Evolutionary conservation across 2,888 invertebrate genomes (phyloP).

Genomic region (Steinernema scapterisci): DNA sequence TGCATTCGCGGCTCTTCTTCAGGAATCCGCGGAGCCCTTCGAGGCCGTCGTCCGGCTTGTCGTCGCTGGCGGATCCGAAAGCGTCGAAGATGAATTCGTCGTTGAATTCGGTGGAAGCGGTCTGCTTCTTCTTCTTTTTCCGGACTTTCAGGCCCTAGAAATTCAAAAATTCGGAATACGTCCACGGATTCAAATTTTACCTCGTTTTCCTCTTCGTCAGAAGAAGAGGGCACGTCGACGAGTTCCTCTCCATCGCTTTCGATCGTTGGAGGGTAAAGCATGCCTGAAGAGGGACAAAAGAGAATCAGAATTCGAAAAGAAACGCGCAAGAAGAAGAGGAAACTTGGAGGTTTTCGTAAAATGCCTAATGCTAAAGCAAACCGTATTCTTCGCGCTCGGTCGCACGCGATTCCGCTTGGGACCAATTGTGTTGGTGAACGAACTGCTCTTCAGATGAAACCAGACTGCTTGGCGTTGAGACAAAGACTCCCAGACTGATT

Average conservation of each 20-base stretch:
- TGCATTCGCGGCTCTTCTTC: slow-evolving; percentile 54
- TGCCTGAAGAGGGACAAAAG: background rate
- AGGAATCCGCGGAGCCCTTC: slow-evolving; percentile 52
- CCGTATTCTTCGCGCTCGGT: too few species aligned
- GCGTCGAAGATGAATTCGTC: slow-evolving; percentile 52
- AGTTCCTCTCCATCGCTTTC: slow-evolving; percentile 51
- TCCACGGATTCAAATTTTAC: background rate
- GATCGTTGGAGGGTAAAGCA: slow-evolving; percentile 47
- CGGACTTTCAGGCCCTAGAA: slow-evolving; percentile 51
- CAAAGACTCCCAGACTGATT: too few species aligned
- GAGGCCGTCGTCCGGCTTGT: slow-evolving; percentile 31
- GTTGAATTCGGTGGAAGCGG: slow-evolving; percentile 52
- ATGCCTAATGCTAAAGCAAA: too few species aligned
- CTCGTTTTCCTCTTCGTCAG: slow-evolving; percentile 23
- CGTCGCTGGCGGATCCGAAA: slow-evolving; percentile 34
- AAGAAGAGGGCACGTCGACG: background rate
- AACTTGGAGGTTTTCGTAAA: too few species aligned
- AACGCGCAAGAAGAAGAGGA: too few species aligned
- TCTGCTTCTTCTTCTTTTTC: slow-evolving; percentile 51
- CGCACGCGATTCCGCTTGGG: too few species aligned
- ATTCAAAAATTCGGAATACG: background rate
- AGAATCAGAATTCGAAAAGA: too few species aligned
- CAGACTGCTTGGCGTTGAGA: too few species aligned
- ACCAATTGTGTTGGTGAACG: too few species aligned
- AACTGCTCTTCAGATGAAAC: too few species aligned